Evolutionary conservation across 2,888 invertebrate genomes (phyloP), one percentile per base, ranked within the genome.

Genomic region (Caenorhabditis panamensis): DNA sequence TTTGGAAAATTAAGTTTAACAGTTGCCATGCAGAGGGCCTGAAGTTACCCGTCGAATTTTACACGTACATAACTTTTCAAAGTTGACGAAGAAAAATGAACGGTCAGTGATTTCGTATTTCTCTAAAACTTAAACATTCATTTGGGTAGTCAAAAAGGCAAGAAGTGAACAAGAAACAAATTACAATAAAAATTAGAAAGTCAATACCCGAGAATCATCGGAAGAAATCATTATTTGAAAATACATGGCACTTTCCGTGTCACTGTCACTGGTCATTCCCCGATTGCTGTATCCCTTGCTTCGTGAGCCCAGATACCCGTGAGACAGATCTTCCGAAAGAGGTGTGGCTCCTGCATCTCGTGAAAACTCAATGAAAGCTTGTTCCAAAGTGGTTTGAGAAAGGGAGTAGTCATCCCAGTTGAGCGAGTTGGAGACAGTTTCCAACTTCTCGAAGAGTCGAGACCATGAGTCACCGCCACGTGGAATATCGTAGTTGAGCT

Each of bases 331-430:
- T 41, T 11, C n/a, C 13, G 26, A 20, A 13, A 18, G 20, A 13
- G 22, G 24, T 18, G 58, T 64, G 16, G 68, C 79, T 28, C 75
- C 75, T n/a, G 79, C 79, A 47, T 79, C 73, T 13, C 79, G 18
- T 41, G 68, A 64, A 41, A 79, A 79, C 26, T 79, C 79, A 22
- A 79, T 75, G 53, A 79, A 79, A 13, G 95, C 94, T 92, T 95
- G 95, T 91, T 95, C 95, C 37, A 95, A 92, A 0, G 95, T 94
- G 0, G 95, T 95, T 91, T 95, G 95, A 68, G 94, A 94, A 61
- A 95, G 94, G 53, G 94, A 94, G 91, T 95, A 95, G 91, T 95
- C 95, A 88, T 92, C 92, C 47, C 93, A 82, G 18, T 82, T 84
- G 3, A 84, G 58, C 6, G 68, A 68, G 6, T 54, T 54, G 84